Conservation (phyloP, 2,888 invertebrate genomes). For the Drosophila kuntzei region DNA sequence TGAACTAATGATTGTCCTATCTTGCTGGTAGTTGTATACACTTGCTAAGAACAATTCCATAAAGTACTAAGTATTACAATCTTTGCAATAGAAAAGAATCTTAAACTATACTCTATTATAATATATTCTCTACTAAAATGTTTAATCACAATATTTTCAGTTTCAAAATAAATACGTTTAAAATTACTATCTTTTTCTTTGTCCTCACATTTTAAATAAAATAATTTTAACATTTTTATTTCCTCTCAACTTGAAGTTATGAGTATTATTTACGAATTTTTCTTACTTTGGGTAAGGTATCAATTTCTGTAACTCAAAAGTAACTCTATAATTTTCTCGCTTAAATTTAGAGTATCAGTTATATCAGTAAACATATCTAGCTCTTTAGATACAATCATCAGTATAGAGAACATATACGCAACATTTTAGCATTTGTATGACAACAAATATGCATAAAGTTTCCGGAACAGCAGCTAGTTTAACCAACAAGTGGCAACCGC, state of each 20-base stretch:
- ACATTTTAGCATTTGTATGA: conserved; percentile 9
- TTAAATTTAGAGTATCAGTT: background rate
- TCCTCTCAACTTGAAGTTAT: too few species aligned
- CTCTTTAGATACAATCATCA: background rate
- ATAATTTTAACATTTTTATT: too few species aligned
- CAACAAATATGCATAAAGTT: conserved; percentile 33
- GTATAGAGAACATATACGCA: background rate
- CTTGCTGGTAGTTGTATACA: conserved; percentile 11
- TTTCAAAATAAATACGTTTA: too few species aligned
- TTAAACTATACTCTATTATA: background rate
- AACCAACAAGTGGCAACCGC: conserved; percentile 63
- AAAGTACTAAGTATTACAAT: too few species aligned
- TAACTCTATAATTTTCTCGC: too few species aligned
- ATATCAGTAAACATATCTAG: background rate
- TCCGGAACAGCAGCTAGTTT: conserved; percentile 51
- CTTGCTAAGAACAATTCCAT: background rate
- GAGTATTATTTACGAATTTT: too few species aligned
- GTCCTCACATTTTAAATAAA: too few species aligned
- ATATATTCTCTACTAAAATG: background rate
- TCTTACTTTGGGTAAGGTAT: too few species aligned
- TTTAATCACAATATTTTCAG: too few species aligned
- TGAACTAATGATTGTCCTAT: conserved; percentile 17
- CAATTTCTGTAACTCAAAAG: too few species aligned
- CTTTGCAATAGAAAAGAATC: background rate
- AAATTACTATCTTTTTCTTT: too few species aligned